These are phyloP conservation scores for Rallus limicola DNA, from an alignment of 2,113 vertebrate species.

Conservation along the genomic window DNA sequence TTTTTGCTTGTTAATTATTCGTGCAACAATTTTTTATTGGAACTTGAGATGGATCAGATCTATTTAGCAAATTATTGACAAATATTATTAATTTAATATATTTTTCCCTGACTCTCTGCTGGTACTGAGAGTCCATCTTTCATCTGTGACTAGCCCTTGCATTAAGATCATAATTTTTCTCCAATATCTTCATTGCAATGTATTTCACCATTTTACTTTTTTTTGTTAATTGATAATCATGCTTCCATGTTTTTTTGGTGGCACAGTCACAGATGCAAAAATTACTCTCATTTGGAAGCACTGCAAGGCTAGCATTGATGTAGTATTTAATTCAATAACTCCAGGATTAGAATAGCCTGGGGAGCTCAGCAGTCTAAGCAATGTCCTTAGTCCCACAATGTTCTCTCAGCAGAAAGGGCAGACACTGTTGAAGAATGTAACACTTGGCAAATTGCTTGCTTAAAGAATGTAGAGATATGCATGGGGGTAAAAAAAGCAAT, in stretches of 20 bases:
- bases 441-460: not conserved
- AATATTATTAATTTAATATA: not conserved
- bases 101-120: not conserved
- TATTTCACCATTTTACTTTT: not conserved
- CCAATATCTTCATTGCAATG: not conserved
- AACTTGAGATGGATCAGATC: not conserved
- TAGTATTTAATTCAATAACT: not conserved
- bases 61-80: not conserved
- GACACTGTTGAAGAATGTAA: not conserved
- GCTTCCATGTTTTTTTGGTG: not conserved
- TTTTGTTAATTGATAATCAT: not conserved
- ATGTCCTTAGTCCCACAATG: not conserved
- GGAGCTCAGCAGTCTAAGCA: not conserved
- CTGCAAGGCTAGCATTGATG: not conserved
- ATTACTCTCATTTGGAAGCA: not conserved
- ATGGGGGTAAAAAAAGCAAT: not conserved
- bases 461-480: not conserved
- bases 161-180: not conserved
- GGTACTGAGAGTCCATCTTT: not conserved
- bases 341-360: not conserved
- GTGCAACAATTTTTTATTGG: not conserved
- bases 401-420: not conserved
- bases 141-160: not conserved
- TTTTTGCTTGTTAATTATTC: not conserved
- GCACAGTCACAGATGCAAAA: not conserved